Conservation (phyloP, 2,797 vertebrate species). For the Spinus pinus region DNA sequence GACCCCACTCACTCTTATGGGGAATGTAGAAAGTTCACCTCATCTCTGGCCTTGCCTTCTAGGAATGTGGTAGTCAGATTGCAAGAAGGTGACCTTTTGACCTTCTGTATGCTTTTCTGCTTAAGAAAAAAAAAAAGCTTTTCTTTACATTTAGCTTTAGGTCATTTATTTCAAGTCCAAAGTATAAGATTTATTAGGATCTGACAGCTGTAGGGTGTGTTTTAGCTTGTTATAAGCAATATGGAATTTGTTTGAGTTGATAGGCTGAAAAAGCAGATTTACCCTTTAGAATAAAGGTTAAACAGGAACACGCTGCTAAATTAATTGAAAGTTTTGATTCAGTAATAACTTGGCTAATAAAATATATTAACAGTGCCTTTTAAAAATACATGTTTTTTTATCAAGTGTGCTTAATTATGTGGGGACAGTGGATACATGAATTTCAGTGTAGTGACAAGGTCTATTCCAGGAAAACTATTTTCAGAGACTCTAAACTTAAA, state of each 20-base stretch:
- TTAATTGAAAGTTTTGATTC: neutral
- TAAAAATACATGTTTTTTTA: neutral
- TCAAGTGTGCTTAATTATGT: neutral
- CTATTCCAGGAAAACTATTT: neutral
- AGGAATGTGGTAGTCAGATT: conserved; percentile 15
- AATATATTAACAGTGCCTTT: neutral
- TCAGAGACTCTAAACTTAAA: neutral
- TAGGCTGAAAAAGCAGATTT: neutral
- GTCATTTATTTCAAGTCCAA: conserved; percentile 32
- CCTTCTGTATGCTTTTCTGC: conserved; percentile 2
- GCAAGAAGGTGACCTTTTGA: conserved; percentile 32
- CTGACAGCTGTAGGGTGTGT: conserved; percentile 47
- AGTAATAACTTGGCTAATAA: neutral
- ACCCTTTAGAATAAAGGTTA: neutral
- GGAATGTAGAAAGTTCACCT: neutral
- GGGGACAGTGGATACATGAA: neutral
- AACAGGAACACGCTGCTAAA: neutral
- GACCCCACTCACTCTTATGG: neutral
- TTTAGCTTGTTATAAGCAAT: conserved; percentile 39
- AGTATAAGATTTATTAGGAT: conserved; percentile 36
- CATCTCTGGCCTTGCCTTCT: conserved; percentile 17
- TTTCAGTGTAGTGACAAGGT: neutral
- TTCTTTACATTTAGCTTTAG: conserved; percentile 9
- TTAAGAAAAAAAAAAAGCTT: neutral
- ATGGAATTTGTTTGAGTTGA: conserved; percentile 31